Evolutionary conservation across 1,140 invertebrate genomes (phyloP).

Genomic region (Drosophila ohnishii): DNA sequence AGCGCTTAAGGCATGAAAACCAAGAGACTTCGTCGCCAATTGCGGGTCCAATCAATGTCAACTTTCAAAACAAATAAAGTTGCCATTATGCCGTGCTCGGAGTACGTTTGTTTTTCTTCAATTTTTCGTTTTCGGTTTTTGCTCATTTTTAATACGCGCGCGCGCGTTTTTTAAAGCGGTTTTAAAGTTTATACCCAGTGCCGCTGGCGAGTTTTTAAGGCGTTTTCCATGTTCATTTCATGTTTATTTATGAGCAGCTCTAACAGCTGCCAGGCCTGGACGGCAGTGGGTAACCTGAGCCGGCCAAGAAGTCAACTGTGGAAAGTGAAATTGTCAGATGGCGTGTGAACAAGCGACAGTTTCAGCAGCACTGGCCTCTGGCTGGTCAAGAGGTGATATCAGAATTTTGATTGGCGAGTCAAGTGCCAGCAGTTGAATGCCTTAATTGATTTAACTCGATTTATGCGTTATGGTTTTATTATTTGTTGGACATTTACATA

Average conservation of each 20-base stretch:
- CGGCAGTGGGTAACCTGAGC: conserved; percentile 60
- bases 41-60: conserved; percentile 80
- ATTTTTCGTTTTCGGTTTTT: conserved; percentile 37
- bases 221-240: conserved; percentile 78
- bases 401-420: conserved; percentile 42
- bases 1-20: conserved; percentile 29
- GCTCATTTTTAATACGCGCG: conserved; percentile 58
- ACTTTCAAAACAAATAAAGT: conserved; percentile 81
- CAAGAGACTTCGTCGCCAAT: conserved; percentile 54
- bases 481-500: conserved; percentile 60
- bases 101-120: conserved; percentile 53
- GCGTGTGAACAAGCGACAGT: conserved; percentile 69
- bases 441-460: conserved; percentile 69
- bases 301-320: conserved; percentile 42
- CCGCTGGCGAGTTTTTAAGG: conserved; percentile 54
- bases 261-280: conserved; percentile 58
- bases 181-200: conserved; percentile 59
- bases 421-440: conserved; percentile 61
- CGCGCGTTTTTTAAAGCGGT: conserved; percentile 65
- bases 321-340: conserved; percentile 76
- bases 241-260: conserved; percentile 77
- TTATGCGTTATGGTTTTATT: conserved; percentile 18
- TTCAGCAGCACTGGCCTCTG: conserved; percentile 39
- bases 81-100: conserved; percentile 67
- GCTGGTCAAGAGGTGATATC: conserved; percentile 39